phyloP scores from a whole-genome alignment of 2,113 vertebrate genomes.

The Clinocottus analis region DNA sequence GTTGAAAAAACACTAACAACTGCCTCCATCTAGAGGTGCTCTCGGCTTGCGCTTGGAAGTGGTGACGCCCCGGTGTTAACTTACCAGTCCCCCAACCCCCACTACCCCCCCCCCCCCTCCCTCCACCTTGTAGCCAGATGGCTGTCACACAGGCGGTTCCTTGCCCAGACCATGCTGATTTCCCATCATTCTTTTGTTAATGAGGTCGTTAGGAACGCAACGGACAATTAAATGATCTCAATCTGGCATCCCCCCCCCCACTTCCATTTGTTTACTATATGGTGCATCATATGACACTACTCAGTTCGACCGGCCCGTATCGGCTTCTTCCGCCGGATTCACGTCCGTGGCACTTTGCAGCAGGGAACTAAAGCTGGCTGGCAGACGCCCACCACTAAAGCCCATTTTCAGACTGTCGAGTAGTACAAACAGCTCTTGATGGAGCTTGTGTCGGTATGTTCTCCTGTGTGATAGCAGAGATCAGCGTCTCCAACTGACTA shows the following conservation, averaged over 20 bases:
- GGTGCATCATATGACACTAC: constrained; percentile 7
- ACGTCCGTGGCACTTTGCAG: background rate
- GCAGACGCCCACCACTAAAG: constrained; percentile 9
- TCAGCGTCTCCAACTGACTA: constrained; percentile 34
- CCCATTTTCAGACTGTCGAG: constrained; percentile 24
- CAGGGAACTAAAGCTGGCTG: constrained; percentile 33
- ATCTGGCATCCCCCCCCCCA: constrained; percentile 70
- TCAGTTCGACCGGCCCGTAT: background rate
- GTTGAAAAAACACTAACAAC: constrained; percentile 27
- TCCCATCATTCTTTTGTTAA: constrained; percentile 83
- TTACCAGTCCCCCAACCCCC: constrained; percentile 42
- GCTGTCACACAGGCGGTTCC: constrained; percentile 80
- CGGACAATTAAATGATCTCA: constrained; percentile 81
- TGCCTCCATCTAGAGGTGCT: constrained; percentile 55
- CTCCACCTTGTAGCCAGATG: constrained; percentile 79
- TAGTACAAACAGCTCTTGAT: constrained; percentile 41
- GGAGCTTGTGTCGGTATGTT: constrained; percentile 13
- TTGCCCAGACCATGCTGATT: constrained; percentile 79
- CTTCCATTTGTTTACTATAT: constrained; percentile 62
- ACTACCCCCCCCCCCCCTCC: constrained; percentile 42
- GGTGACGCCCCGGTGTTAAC: constrained; percentile 47
- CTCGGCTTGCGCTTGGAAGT: constrained; percentile 35
- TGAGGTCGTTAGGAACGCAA: constrained; percentile 83
- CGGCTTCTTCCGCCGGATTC: constrained; percentile 13
- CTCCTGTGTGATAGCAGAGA: constrained; percentile 37